Conservation (phyloP, 2,888 invertebrate genomes). For the Brachyopa scutellaris region DNA sequence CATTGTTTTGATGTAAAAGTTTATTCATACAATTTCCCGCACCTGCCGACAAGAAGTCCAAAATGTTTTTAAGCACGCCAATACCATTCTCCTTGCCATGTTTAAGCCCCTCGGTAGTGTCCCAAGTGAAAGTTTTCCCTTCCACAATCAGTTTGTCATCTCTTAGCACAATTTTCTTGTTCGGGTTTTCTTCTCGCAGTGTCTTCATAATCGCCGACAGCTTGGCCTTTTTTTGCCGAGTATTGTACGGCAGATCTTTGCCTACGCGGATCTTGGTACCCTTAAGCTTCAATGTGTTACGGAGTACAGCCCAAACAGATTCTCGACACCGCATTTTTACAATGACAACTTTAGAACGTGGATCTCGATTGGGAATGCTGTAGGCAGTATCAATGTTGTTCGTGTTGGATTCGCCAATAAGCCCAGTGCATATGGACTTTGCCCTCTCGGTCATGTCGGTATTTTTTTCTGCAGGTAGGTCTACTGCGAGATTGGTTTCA, state of each 20-base stretch:
- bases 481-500: too few relatives aligned
- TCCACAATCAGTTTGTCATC: constrained; percentile 1
- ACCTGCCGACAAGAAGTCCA: too few relatives aligned
- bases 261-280: background rate
- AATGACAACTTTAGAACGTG: background rate
- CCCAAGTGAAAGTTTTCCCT: background rate
- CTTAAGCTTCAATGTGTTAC: constrained; percentile 1
- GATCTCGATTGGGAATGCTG: constrained; percentile 4
- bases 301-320: constrained; percentile 20
- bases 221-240: background rate
- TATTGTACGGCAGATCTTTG: constrained; percentile 15
- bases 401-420: too few relatives aligned
- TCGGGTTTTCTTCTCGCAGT: constrained; percentile 7
- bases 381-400: constrained; percentile 8
- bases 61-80: too few relatives aligned
- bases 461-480: too few relatives aligned
- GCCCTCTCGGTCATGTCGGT: too few relatives aligned
- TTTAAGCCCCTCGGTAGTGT: background rate
- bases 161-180: background rate
- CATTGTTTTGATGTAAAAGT: too few relatives aligned
- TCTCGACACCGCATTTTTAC: constrained; percentile 12
- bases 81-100: too few relatives aligned
- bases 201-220: constrained; percentile 6
- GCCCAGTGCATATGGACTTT: too few relatives aligned
- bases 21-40: too few relatives aligned